A percentile compares a stretch with the other conserved stretches of the same genome.
phyloP scores from a whole-genome alignment of 1,140 invertebrate genomes.

The Cepaea nemoralis region DNA sequence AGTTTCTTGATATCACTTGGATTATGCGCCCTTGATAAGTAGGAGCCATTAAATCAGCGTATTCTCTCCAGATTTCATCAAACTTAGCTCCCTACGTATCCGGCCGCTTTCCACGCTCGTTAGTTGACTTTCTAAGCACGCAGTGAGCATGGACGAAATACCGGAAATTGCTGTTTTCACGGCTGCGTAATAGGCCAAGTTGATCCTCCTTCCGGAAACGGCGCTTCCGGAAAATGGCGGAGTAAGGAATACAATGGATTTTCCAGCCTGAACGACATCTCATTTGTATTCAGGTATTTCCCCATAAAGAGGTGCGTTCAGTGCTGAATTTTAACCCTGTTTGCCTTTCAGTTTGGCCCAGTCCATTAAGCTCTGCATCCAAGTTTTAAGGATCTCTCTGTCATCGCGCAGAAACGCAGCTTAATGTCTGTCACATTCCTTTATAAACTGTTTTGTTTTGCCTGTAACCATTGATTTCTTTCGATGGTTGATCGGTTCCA shows the following conservation, averaged over 20 bases:
- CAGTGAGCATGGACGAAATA: slow-evolving; percentile 1
- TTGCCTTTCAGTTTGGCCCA: background rate
- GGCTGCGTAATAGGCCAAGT: slow-evolving; percentile 8
- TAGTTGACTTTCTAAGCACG: slow-evolving; percentile 14
- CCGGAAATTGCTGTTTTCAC: slow-evolving; percentile 33
- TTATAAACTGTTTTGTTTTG: background rate
- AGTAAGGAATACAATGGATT: background rate
- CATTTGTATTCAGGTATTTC: background rate
- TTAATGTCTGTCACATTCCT: background rate
- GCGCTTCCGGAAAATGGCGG: background rate
- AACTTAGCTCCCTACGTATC: too few species aligned
- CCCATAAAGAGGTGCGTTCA: background rate
- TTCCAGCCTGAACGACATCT: background rate
- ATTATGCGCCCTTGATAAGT: too few species aligned
- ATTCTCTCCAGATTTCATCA: too few species aligned
- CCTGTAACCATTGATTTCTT: too few species aligned
- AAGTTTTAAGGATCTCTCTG: background rate
- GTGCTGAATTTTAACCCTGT: background rate
- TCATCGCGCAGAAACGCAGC: background rate
- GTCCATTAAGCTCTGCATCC: background rate
- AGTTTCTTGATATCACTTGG: too few species aligned
- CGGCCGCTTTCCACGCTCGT: too few species aligned
- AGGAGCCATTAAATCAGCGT: too few species aligned
- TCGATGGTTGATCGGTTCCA: too few species aligned
- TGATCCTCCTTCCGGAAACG: slow-evolving; percentile 26